A percentile compares a stretch with the other conserved stretches of the same genome.
Evolutionary conservation across 2,113 vertebrate genomes (phyloP).

Genomic region (Hippocampus zosterae): DNA sequence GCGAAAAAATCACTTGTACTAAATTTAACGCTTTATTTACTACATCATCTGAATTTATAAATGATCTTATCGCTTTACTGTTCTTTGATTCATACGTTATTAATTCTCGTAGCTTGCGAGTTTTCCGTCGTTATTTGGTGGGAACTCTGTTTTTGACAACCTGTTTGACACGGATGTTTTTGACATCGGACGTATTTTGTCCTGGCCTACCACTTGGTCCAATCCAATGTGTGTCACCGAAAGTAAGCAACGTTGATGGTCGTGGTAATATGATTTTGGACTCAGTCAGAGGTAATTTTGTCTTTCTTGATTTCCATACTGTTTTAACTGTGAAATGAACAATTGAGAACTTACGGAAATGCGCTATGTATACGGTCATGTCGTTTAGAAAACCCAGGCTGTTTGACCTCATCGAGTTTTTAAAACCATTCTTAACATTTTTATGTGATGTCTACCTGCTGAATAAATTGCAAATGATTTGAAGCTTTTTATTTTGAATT

Average conservation of each 20-base stretch:
- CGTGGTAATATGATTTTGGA: too few species aligned
- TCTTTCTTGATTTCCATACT: not conserved
- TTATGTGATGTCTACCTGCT: not conserved
- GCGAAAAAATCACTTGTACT: not conserved
- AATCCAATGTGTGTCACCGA: not conserved
- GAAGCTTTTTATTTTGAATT: not conserved
- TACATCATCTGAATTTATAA: not conserved
- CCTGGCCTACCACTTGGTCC: not conserved
- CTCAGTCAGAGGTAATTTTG: not conserved
- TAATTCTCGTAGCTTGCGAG: not conserved
- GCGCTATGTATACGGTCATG: not conserved
- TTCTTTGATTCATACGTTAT: not conserved
- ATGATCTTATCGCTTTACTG: not conserved
- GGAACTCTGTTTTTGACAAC: not conserved
- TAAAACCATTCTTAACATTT: not conserved
- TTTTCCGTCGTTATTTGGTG: not conserved
- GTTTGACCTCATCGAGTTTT: not conserved
- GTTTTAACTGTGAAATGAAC: not conserved
- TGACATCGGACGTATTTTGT: not conserved
- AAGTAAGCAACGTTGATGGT: not conserved
- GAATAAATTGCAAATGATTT: not conserved
- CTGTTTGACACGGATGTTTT: constrained; percentile 5
- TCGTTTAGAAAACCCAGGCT: not conserved
- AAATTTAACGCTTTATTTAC: not conserved
- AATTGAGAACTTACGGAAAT: not conserved